phyloP scores from a whole-genome alignment of 2,888 invertebrate species.

The Hylaea fasciaria region DNA sequence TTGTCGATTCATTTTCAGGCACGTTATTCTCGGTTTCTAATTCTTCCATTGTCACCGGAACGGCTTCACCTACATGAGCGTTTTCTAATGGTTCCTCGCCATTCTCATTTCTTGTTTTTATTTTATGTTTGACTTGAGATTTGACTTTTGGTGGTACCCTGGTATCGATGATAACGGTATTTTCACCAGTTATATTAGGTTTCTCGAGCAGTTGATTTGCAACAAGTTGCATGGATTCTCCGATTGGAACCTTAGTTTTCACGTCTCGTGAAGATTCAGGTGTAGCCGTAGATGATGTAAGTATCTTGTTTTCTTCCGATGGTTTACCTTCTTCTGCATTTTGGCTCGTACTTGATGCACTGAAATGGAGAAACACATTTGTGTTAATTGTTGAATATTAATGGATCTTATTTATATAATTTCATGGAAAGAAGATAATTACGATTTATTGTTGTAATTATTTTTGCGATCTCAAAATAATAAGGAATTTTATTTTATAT shows the following conservation, averaged over 20 bases:
- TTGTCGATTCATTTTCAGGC: slow-evolving; percentile 74
- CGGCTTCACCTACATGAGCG: slow-evolving; percentile 87
- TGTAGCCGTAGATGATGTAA: slow-evolving; percentile 38
- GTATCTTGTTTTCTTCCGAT: slow-evolving; percentile 33
- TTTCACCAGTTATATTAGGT: slow-evolving; percentile 60
- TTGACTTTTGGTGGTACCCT: slow-evolving; percentile 87
- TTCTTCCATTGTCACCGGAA: slow-evolving; percentile 87
- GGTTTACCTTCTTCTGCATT: slow-evolving; percentile 25
- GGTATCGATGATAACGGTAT: slow-evolving; percentile 82
- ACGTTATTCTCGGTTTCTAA: slow-evolving; percentile 83
- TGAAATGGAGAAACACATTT: slow-evolving; percentile 46
- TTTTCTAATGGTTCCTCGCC: slow-evolving; percentile 69
- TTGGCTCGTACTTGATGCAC: slow-evolving; percentile 38
- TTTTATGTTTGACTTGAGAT: slow-evolving; percentile 78
- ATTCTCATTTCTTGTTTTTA: slow-evolving; percentile 73
- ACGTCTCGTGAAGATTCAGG: slow-evolving; percentile 67
- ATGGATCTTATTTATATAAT: neutral
- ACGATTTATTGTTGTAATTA: no score
- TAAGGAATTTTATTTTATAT: no score
- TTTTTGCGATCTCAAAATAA: no score
- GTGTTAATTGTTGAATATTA: neutral
- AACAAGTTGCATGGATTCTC: slow-evolving; percentile 85
- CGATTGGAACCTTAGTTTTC: slow-evolving; percentile 74
- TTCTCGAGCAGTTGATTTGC: slow-evolving; percentile 84
- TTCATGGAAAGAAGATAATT: no score